These are phyloP conservation scores for Vombatus ursinus DNA, from an alignment of 2,113 vertebrate genomes.

Conservation along the genomic window DNA sequence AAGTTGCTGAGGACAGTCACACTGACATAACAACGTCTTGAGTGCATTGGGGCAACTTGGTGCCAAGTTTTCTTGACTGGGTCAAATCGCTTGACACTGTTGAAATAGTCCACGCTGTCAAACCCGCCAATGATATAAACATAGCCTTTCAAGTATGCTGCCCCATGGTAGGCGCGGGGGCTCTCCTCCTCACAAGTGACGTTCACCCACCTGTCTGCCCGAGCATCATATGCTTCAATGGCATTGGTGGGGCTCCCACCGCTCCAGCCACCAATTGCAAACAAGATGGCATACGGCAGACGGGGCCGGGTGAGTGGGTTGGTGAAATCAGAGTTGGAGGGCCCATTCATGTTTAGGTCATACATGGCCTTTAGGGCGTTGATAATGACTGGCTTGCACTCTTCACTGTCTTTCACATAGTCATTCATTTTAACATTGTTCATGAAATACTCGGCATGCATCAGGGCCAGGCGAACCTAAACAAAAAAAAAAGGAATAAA, in stretches of 20 bases:
- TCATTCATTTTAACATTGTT: slow-evolving; percentile 85
- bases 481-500: background rate
- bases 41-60: slow-evolving; percentile 89
- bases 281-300: slow-evolving; percentile 85
- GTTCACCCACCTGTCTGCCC: slow-evolving; percentile 86
- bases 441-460: slow-evolving; percentile 86
- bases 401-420: slow-evolving; percentile 82
- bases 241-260: slow-evolving; percentile 83
- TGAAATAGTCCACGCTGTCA: slow-evolving; percentile 85
- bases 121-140: slow-evolving; percentile 89
- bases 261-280: slow-evolving; percentile 89
- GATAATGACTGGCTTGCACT: slow-evolving; percentile 84
- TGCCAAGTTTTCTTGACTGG: slow-evolving; percentile 84
- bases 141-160: slow-evolving; percentile 84
- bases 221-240: slow-evolving; percentile 85
- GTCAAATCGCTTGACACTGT: slow-evolving; percentile 86
- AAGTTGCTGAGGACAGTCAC: slow-evolving; percentile 82
- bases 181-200: slow-evolving; percentile 81
- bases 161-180: slow-evolving; percentile 85
- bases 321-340: slow-evolving; percentile 68
- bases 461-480: slow-evolving; percentile 86
- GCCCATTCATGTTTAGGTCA: slow-evolving; percentile 80
- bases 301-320: slow-evolving; percentile 84
- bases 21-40: slow-evolving; percentile 87
- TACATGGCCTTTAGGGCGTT: slow-evolving; percentile 83